Evolutionary conservation across 2,888 invertebrate species (phyloP).

Genomic region (Pycnomerus fuliginosus): DNA sequence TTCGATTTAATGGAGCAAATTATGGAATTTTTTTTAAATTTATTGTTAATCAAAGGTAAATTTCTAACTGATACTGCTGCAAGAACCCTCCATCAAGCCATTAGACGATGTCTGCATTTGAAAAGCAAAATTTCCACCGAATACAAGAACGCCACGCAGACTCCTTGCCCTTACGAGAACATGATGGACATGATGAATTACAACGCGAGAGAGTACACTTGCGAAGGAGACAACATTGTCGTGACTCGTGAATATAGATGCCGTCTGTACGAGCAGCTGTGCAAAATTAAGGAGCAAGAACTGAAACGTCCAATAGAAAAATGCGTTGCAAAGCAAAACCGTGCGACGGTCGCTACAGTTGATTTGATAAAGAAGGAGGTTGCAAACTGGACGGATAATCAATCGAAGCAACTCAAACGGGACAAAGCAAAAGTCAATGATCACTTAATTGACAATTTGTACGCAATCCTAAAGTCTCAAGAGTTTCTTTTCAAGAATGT

Average conservation of each 20-base stretch:
- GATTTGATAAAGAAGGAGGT: background rate
- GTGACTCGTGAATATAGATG: background rate
- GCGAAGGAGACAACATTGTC: slow-evolving; percentile 4
- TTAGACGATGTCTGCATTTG: slow-evolving; percentile 7
- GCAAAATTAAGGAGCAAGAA: background rate
- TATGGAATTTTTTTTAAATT: slow-evolving; percentile 21
- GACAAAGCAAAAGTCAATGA: slow-evolving; percentile 1
- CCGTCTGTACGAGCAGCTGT: slow-evolving; percentile 2
- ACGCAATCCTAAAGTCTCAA: slow-evolving; percentile 16
- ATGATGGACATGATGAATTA: slow-evolving; percentile 13
- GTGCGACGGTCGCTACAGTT: background rate
- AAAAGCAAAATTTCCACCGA: slow-evolving; percentile 7
- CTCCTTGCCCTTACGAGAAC: slow-evolving; percentile 5
- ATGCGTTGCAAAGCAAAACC: background rate
- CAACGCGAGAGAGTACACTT: slow-evolving; percentile 3
- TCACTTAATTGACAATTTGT: slow-evolving; percentile 10
- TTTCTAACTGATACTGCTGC: slow-evolving; percentile 11
- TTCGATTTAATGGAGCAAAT: slow-evolving; percentile 16
- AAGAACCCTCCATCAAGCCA: slow-evolving; percentile 8
- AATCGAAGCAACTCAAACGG: background rate
- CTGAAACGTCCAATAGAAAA: slow-evolving; percentile 1
- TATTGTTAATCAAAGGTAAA: slow-evolving; percentile 16
- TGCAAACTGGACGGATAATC: background rate
- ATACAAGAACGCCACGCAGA: slow-evolving; percentile 4
- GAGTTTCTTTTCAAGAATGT: slow-evolving; percentile 16